Conservation (phyloP, 2,888 invertebrate genomes). For the Notodonta dromedarius region DNA sequence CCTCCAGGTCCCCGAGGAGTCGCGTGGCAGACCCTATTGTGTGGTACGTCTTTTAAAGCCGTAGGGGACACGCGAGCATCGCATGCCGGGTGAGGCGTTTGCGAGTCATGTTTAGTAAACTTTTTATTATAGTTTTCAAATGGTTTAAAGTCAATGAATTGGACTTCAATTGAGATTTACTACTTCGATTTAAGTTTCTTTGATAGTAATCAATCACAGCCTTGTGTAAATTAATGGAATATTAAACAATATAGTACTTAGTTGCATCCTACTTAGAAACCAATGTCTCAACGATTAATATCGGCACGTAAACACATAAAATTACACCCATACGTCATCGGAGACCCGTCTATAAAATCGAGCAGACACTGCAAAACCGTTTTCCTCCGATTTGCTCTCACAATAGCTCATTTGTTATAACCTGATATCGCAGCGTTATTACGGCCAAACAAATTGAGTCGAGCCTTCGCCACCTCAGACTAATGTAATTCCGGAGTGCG, state of each 20-base stretch:
- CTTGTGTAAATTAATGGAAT: background rate
- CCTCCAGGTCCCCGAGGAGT: slow-evolving; percentile 62
- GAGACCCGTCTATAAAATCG: slow-evolving; percentile 63
- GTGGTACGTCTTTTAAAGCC: slow-evolving; percentile 71
- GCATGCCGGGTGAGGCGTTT: slow-evolving; percentile 62
- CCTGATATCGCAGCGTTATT: slow-evolving; percentile 82
- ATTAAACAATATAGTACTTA: background rate
- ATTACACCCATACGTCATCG: slow-evolving; percentile 32
- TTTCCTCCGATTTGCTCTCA: slow-evolving; percentile 77
- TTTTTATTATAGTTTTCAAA: slow-evolving; percentile 21
- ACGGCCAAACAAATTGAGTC: slow-evolving; percentile 84
- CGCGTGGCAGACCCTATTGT: slow-evolving; percentile 57
- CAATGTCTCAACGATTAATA: slow-evolving; percentile 32
- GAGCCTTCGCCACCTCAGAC: slow-evolving; percentile 85
- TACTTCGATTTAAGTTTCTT: background rate
- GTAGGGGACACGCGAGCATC: slow-evolving; percentile 58
- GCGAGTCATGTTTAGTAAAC: slow-evolving; percentile 36
- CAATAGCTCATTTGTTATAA: slow-evolving; percentile 84
- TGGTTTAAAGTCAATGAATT: slow-evolving; percentile 38
- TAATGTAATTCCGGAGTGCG: slow-evolving; percentile 83
- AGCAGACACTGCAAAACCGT: slow-evolving; percentile 74
- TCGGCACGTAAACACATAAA: slow-evolving; percentile 29
- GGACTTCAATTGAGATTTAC: slow-evolving; percentile 33
- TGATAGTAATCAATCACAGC: too few relatives aligned
- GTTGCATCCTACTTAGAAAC: slow-evolving; percentile 12